Evolutionary conservation across 2,113 vertebrate species (phyloP), one percentile per base, ranked within the genome.

Genomic region (Leptodactylus fuscus): DNA sequence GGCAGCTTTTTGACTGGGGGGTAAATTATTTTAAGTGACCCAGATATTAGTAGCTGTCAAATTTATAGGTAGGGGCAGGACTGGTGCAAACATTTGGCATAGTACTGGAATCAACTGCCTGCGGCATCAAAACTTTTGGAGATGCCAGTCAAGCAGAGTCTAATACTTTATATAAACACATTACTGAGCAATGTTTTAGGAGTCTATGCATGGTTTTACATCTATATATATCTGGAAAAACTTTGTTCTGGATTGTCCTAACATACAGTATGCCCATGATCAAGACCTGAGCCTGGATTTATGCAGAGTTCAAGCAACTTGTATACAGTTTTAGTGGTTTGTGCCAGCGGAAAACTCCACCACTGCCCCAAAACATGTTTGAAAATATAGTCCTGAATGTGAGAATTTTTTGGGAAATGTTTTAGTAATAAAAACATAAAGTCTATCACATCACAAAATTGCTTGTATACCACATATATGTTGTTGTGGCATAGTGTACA

Each of bases 21-120:
- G 60, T 38, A 73, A 73, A 73, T 24, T 51, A 82, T 82, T 73
- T 8, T 53, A 34, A 71, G 46, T 82, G 81, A 82, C 81, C 81
- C 81, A 82, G 81, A 82, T 73, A 82, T 73, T 36, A 41, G 22
- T 73, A 34, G 81, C 46, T 36, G 81, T 55, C 81, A 53, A 53
- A 55, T 24, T 55, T 71, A 53, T 82, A 82, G 81, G 81, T 82
- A 73, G 22, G 76, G 76, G 76, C 10, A 79, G 53, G 51, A 34
- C 46, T 79, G 76, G 76, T 79, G 76, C 51, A 79, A 38, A 38
- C 20, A 36, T 55, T 79, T 15, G 34, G 71, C 22, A 27, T 27
- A 46, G 71, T 38, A 69, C 65, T 36, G 65, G 15, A 58, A 34
- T 22, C 46, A 38, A n/a, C 8, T 16, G 29, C 48, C 49, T n/a